phyloP scores from a whole-genome alignment of 2,888 invertebrate species.

The Pristionchus arcanus region DNA sequence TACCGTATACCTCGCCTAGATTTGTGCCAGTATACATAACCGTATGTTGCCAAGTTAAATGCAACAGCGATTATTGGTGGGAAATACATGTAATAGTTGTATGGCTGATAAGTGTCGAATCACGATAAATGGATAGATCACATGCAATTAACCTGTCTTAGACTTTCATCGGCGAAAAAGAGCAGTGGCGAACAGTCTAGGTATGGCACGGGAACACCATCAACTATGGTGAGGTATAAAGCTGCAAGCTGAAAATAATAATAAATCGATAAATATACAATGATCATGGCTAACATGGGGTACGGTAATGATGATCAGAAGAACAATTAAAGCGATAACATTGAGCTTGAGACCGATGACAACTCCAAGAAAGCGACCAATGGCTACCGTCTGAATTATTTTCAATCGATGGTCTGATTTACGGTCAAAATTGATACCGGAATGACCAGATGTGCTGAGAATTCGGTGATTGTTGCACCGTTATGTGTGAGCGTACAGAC shows the following conservation, averaged over 20 bases:
- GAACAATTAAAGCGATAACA: neutral
- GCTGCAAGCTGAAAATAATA: neutral
- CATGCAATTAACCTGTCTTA: neutral
- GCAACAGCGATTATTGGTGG: neutral
- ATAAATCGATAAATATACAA: neutral
- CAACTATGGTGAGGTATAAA: neutral
- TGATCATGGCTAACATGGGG: neutral
- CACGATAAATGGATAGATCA: neutral
- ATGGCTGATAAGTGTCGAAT: neutral
- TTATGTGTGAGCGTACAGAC: neutral
- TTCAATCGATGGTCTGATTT: neutral
- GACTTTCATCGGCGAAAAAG: neutral
- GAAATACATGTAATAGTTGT: constrained; percentile 47
- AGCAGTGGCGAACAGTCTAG: neutral
- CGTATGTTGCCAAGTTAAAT: neutral
- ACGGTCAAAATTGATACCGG: neutral
- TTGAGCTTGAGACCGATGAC: neutral
- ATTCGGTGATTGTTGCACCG: neutral
- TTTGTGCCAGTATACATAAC: constrained; percentile 19
- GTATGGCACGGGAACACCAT: neutral
- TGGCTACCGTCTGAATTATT: neutral
- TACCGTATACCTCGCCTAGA: neutral
- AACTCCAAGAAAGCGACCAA: neutral
- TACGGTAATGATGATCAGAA: neutral
- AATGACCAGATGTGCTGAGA: neutral